phyloP scores from a whole-genome alignment of 2,113 vertebrate genomes.

The Larimichthys polyactis region DNA sequence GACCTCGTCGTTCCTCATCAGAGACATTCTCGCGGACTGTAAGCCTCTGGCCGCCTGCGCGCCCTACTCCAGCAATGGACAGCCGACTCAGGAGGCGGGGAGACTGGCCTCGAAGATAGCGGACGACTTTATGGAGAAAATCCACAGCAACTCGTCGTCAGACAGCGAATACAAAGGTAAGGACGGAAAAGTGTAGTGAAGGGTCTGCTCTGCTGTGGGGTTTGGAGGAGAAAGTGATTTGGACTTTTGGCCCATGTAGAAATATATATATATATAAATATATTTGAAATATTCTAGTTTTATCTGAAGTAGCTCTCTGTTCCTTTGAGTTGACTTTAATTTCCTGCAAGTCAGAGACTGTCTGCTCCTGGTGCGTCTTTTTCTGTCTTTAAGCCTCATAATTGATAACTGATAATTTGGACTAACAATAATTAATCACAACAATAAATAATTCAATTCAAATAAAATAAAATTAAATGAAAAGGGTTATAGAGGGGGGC shows the following conservation, averaged over 20 bases:
- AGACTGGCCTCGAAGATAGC: constrained; percentile 89
- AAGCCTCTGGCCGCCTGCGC: constrained; percentile 97
- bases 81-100: constrained; percentile 89
- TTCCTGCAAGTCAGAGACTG: not conserved
- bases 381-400: not conserved
- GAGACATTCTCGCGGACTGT: constrained; percentile 98
- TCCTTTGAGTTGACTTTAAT: not conserved
- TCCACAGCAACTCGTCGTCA: constrained; percentile 91
- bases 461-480: not conserved
- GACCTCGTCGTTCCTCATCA: constrained; percentile 98
- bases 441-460: not conserved
- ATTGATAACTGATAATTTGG: not conserved
- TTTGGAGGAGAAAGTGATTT: not conserved
- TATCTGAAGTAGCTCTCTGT: not conserved
- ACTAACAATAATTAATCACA: not conserved
- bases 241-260: not conserved
- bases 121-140: constrained; percentile 96
- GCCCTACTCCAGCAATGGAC: constrained; percentile 96
- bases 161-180: constrained; percentile 99
- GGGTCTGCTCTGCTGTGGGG: not conserved
- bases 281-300: not conserved
- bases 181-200: not conserved
- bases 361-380: not conserved
- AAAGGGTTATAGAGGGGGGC: too few species aligned
- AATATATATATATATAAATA: not conserved